These are phyloP conservation scores for Amblyopsis hoosieri DNA, from an alignment of 2,797 vertebrate species.

Conservation along the genomic window DNA sequence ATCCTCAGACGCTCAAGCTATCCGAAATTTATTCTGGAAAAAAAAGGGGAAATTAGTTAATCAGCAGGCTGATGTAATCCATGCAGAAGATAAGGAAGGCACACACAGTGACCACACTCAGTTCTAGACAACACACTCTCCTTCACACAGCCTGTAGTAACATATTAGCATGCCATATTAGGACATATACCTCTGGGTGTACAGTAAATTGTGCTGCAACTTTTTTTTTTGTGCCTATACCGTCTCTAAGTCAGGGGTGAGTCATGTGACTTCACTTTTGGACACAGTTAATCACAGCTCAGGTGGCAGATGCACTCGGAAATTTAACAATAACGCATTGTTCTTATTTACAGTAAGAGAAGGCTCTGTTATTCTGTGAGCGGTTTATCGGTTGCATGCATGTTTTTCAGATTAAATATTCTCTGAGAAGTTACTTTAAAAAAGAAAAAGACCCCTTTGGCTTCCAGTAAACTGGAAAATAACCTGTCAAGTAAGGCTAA, in stretches of 20 bases:
- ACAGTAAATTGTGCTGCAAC: constrained; percentile 7
- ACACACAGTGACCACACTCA: constrained; percentile 33
- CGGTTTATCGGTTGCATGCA: too few relatives aligned
- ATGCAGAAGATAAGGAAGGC: constrained; percentile 43
- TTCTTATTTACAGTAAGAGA: too few relatives aligned
- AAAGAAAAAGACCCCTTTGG: constrained; percentile 1
- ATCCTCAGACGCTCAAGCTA: constrained; percentile 3
- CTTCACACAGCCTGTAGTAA: neutral
- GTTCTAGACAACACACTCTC: constrained; percentile 34
- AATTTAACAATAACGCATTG: too few relatives aligned
- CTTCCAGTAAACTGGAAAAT: constrained; percentile 23
- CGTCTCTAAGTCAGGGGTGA: neutral
- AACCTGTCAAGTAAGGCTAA: constrained; percentile 24
- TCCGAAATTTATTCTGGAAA: constrained; percentile 1
- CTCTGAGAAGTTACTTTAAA: too few relatives aligned
- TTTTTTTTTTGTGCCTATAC: neutral
- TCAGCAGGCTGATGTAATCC: constrained; percentile 60
- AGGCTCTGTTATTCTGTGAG: too few relatives aligned
- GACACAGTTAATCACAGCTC: too few relatives aligned
- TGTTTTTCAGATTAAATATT: too few relatives aligned
- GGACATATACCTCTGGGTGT: constrained; percentile 53
- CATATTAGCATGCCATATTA: constrained; percentile 66
- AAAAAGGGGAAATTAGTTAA: constrained; percentile 70
- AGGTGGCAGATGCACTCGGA: too few relatives aligned
- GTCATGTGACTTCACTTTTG: neutral